Base-by-base conservation (phyloP, 1,140 invertebrate genomes). In the Adelges cooleyi region DNA sequence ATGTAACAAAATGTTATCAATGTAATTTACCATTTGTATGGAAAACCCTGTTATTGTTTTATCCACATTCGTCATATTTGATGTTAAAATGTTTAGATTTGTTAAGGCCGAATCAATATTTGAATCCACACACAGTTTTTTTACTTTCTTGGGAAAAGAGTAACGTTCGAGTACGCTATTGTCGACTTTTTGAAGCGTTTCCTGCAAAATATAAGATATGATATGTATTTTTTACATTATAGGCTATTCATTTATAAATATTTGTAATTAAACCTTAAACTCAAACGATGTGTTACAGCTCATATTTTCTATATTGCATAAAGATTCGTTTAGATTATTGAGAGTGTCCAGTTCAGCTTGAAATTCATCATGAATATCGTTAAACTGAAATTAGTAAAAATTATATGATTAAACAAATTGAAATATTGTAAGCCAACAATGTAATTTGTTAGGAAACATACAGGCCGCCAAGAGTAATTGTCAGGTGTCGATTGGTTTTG, bases 11-110 rank as follows among this genome's bases (percentile, higher is more conserved):
- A 52, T 11, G 42, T 44, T 4, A 56, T 44, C n/a, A n/a, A n/a
- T n/a, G n/a, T n/a, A n/a, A n/a, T n/a, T n/a, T 56, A 56, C 53
- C 53, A 56, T 56, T 56, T 42, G 38, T 25, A 56, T 44, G 27
- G 53, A 56, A 17, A 56, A 56, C 0, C 22, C 38, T 22, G 38
- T 56, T 56, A 56, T 44, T 44, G 53, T 44, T 56, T 56, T 56
- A 44, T 56, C 53, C 13, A 56, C n/a, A 18, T 8, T 25, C 9
- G 18, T 18, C 38, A 27, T 44, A 44, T 44, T 56, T 44, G 53
- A 44, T 1, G 38, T 42, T 27, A 56, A 13, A 44, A 10, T 18
- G 27, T 44, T 44, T 17, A 56, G 8, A 44, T 62, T 62, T 18
- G 40, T 27, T 44, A 29, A 25, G 13, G 20, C 1, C 25, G 36